Percentiles rank a stretch among this genome's conserved stretches.
Conservation (phyloP, 2,113 vertebrate species). For the Oryzias woworae region DNA sequence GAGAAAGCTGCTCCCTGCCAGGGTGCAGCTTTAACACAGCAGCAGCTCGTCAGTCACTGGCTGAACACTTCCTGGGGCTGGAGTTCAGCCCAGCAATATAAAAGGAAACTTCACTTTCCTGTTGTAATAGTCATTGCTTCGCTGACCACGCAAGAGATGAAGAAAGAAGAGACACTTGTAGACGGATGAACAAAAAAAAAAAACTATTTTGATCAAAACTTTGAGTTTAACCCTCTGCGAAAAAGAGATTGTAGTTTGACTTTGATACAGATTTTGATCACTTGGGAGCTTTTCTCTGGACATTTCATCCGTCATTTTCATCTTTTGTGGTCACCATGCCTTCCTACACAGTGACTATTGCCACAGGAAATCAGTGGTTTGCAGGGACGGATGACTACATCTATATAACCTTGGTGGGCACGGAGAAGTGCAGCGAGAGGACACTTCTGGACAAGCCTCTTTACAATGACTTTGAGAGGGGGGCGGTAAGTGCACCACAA, state of each 20-base stretch:
- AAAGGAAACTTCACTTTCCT: slow-evolving; percentile 9
- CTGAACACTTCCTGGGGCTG: slow-evolving; percentile 9
- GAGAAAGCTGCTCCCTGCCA: slow-evolving; percentile 15
- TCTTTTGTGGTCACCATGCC: slow-evolving; percentile 74
- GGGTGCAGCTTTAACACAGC: slow-evolving; percentile 9
- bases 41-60: slow-evolving; percentile 8
- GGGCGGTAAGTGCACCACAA: slow-evolving; percentile 84
- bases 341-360: slow-evolving; percentile 87
- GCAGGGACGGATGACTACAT: slow-evolving; percentile 95
- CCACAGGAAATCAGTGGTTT: slow-evolving; percentile 94
- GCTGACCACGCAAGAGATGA: slow-evolving; percentile 20
- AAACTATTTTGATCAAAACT: not conserved
- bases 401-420: slow-evolving; percentile 88
- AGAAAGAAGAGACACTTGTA: slow-evolving; percentile 7
- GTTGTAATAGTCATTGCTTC: slow-evolving; percentile 10
- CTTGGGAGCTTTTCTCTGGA: not conserved
- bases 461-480: slow-evolving; percentile 96
- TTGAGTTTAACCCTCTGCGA: accelerated
- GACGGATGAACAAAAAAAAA: not conserved
- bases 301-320: not conserved
- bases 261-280: slow-evolving; percentile 5
- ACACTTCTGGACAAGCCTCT: slow-evolving; percentile 92
- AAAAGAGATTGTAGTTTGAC: slow-evolving; percentile 2
- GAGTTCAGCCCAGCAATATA: slow-evolving; percentile 3
- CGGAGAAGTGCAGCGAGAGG: slow-evolving; percentile 83